Evolutionary conservation across 2,888 invertebrate species (phyloP).

Genomic region (Ochropleura leucogaster): DNA sequence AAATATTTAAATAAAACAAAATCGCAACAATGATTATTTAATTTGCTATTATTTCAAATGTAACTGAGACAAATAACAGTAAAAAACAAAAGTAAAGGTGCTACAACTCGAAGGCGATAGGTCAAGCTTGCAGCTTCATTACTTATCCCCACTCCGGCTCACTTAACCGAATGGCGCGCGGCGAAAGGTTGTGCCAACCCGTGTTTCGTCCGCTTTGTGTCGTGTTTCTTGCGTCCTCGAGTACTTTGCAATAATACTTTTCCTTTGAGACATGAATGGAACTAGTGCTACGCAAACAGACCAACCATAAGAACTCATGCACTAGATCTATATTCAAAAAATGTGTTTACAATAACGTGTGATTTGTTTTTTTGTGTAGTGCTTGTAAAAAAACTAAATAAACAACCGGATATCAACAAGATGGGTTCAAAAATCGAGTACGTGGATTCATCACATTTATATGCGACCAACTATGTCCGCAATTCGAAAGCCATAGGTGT

Average conservation of each 20-base stretch:
- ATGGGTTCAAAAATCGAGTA: slow-evolving; percentile 98
- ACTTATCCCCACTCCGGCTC: slow-evolving; percentile 83
- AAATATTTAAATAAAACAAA: not conserved
- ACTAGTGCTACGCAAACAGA: slow-evolving; percentile 70
- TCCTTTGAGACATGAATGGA: slow-evolving; percentile 79
- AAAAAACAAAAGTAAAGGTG: slow-evolving; percentile 54
- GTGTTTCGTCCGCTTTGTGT: slow-evolving; percentile 77
- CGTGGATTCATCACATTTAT: slow-evolving; percentile 97
- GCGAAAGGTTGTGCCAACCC: slow-evolving; percentile 83
- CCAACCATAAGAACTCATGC: slow-evolving; percentile 59
- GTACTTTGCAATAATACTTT: slow-evolving; percentile 74
- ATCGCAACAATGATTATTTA: not conserved
- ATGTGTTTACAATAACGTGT: slow-evolving; percentile 75
- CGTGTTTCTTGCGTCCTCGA: slow-evolving; percentile 85
- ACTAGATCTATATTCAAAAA: slow-evolving; percentile 62
- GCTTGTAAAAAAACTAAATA: slow-evolving; percentile 72
- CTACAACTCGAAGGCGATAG: slow-evolving; percentile 72
- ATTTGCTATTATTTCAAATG: not conserved
- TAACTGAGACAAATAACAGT: slow-evolving; percentile 31
- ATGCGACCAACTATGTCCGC: slow-evolving; percentile 97
- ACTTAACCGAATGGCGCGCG: slow-evolving; percentile 83
- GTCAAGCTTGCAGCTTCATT: slow-evolving; percentile 82
- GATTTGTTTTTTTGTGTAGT: slow-evolving; percentile 65
- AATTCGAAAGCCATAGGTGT: slow-evolving; percentile 99
- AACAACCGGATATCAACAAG: slow-evolving; percentile 81